Evolutionary conservation across 2,113 vertebrate species (phyloP).

Genomic region (Anoplopoma fimbria): DNA sequence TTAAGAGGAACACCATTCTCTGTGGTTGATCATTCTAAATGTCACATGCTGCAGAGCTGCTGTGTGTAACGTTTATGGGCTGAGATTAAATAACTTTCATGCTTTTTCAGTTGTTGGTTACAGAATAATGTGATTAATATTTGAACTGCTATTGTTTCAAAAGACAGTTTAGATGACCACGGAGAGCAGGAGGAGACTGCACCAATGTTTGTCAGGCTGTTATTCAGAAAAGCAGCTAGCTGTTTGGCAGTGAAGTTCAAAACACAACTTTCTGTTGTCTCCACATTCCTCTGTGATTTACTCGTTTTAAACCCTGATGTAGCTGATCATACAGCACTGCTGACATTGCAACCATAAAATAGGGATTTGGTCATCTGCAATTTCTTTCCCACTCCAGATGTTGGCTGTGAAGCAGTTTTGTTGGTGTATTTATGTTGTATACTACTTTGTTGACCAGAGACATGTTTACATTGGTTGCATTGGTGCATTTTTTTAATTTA

Average conservation of each 20-base stretch:
- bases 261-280: background rate
- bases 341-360: background rate
- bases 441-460: no score
- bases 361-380: background rate
- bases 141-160: background rate
- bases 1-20: background rate
- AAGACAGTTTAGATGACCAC: background rate
- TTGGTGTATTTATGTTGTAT: background rate
- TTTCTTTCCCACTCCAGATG: background rate
- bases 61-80: background rate
- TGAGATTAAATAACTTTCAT: background rate
- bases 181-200: background rate
- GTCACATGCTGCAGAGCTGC: background rate
- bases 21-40: background rate
- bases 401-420: no score
- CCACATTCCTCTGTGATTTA: background rate
- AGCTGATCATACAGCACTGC: background rate
- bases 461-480: no score
- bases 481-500: background rate
- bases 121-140: background rate
- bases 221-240: background rate
- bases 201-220: background rate
- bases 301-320: background rate
- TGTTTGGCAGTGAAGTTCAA: background rate
- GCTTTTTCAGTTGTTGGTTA: background rate